Percentiles rank a stretch among this genome's conserved stretches.
These are phyloP conservation scores for Clusia tigrina DNA, from an alignment of 2,888 invertebrate species.

Conservation along the genomic window DNA sequence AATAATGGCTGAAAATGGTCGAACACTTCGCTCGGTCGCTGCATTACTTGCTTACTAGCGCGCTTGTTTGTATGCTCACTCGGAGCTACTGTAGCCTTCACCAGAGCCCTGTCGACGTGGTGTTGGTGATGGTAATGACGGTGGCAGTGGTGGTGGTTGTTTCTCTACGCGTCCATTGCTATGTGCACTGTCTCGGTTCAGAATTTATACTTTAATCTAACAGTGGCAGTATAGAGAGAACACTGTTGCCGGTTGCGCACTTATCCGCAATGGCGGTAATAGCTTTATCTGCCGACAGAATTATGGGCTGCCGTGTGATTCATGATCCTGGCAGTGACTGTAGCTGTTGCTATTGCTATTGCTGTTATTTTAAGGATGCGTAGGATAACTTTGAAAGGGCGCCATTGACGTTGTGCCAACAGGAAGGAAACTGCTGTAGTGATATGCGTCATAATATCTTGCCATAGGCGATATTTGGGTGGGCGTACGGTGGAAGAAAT, in stretches of 20 bases:
- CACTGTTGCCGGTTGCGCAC: conserved; percentile 41
- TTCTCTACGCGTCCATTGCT: conserved; percentile 36
- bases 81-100: conserved; percentile 35
- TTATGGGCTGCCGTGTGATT: conserved; percentile 59
- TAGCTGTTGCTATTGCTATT: too few relatives aligned
- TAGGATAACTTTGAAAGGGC: conserved; percentile 12
- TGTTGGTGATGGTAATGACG: conserved; percentile 27
- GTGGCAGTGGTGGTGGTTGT: conserved; percentile 37
- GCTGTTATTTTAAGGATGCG: conserved; percentile 16
- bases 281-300: conserved; percentile 63
- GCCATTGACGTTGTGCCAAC: background rate
- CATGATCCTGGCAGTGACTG: conserved; percentile 48
- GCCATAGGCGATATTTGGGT: background rate
- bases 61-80: conserved; percentile 38
- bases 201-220: conserved; percentile 44
- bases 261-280: conserved; percentile 56
- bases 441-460: background rate
- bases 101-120: conserved; percentile 20
- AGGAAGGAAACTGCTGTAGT: conserved; percentile 31
- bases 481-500: background rate
- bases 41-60: conserved; percentile 28
- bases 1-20: conserved; percentile 49
- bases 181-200: conserved; percentile 23
- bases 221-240: too few relatives aligned
- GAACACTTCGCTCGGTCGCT: conserved; percentile 30